A percentile compares a stretch with the other conserved stretches of the same genome.
These are phyloP conservation scores for rabbit (Oryctolagus cuniculus) DNA, from an alignment of 2,113 vertebrate species.

Conservation along the genomic window mOryCun1.1 NC_091434.1:116748501-116749000, in stretches of 20 bases:
- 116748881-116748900: too few relatives aligned
- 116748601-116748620: not conserved
- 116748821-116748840: not conserved
- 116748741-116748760: too few relatives aligned
- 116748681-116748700: rapidly evolving
- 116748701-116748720: not conserved
- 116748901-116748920: too few relatives aligned
- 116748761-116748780: too few relatives aligned
- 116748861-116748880: too few relatives aligned
- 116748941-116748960: too few relatives aligned
- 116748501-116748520: not conserved
- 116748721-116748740: rapidly evolving
- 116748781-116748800: not conserved
- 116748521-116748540: not conserved
- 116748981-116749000: too few relatives aligned
- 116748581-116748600: not conserved
- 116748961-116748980: too few relatives aligned
- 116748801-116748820: not conserved
- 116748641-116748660: not conserved
- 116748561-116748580: not conserved
- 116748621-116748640: not conserved
- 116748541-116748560: not conserved
- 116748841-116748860: too few relatives aligned
- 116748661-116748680: not conserved
- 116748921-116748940: too few relatives aligned